Evolutionary conservation across 2,888 invertebrate species (phyloP).

Genomic region (Frankliniella fusca): DNA sequence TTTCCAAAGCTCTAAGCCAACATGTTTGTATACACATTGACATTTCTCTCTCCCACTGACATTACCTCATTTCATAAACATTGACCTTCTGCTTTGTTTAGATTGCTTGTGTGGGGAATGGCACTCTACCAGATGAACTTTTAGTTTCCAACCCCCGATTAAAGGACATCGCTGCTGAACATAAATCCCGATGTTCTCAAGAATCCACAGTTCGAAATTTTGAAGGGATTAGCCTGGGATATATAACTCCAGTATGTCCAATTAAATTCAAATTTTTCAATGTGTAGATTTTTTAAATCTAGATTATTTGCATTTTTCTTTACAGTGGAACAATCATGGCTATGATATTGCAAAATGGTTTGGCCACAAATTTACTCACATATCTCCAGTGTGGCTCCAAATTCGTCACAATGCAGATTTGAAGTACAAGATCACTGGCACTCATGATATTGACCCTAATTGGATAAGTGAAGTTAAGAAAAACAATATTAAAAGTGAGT

Average conservation of each 20-base stretch:
- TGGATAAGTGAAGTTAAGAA: conserved; percentile 74
- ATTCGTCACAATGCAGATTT: conserved; percentile 60
- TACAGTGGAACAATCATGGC: conserved; percentile 82
- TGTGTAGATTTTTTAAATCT: background rate
- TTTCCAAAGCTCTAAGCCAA: no score
- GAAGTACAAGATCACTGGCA: conserved; percentile 63
- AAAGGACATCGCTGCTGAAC: background rate
- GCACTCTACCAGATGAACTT: background rate
- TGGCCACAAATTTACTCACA: conserved; percentile 80
- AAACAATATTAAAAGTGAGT: conserved; percentile 51
- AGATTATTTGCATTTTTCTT: background rate
- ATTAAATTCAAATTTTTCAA: background rate
- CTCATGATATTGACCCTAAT: conserved; percentile 78
- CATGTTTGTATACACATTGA: no score
- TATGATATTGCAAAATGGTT: conserved; percentile 89
- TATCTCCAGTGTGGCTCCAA: conserved; percentile 95
- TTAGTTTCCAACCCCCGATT: background rate
- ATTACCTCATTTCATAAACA: no score
- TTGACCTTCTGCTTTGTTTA: background rate
- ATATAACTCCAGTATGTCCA: background rate
- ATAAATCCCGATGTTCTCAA: background rate
- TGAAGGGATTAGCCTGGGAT: background rate
- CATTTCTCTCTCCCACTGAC: no score
- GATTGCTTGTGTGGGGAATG: background rate
- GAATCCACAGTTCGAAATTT: background rate